Evolutionary conservation across 1,140 invertebrate species (phyloP), one percentile per base, ranked within the genome.

Genomic region (Eupristina koningsbergeri): DNA sequence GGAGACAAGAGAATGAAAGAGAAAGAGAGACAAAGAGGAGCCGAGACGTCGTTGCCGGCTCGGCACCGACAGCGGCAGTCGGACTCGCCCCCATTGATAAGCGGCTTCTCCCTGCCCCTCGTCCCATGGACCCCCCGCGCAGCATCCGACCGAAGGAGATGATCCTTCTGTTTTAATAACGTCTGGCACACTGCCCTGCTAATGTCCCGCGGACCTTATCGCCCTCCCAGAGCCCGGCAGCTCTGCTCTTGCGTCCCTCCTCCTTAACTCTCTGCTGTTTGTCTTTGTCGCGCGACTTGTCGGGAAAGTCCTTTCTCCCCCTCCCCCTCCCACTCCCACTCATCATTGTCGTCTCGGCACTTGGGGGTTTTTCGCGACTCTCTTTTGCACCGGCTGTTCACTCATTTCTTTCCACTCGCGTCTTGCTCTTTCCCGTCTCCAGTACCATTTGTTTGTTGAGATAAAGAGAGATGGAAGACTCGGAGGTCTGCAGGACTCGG

Each of bases 161-260:
- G 84, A 85, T 85, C 85, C 84, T 81, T 86, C 84, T 84, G 83
- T 88, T 86, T 87, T 87, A 87, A 87, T 88, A 88, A 86, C 84
- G 86, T 85, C 86, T 86, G 85, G 85, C 85, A 86, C 87, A 86
- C 84, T 87, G 86, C 84, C 85, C 87, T 77, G 84, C 83, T 87
- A 87, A 86, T 87, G 83, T 85, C 86, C 77, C 71, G 77, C 53
- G 71, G 61, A 84, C 78, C 83, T 76, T 78, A 34, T 79, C 83
- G 53, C 76, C 29, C 36, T 58, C 26, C 63, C 3, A 19, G 36
- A n/a, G 67, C 22, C 36, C 61, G 29, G 9, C 29, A 29, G 61
- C 36, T 41, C n/a, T 61, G 34, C 41, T 79, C 34, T 64, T n/a
- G 31, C 67, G 3, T 6, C 36, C 22, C 2, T 26, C 29, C 53